Evolutionary conservation across 2,888 invertebrate species (phyloP).

Genomic region (Dysmachus trigonus): DNA sequence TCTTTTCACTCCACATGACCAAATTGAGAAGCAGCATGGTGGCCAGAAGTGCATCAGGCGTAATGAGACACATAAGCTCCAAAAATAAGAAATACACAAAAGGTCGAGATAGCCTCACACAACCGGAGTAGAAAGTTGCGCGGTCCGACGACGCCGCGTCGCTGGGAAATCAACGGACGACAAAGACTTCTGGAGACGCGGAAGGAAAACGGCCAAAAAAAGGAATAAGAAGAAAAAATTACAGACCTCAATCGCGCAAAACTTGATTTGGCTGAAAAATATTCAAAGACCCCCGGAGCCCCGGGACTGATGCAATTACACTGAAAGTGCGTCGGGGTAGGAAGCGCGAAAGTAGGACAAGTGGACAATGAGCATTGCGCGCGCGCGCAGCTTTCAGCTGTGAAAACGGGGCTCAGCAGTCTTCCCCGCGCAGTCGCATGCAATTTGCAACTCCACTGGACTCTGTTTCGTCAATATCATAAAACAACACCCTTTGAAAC

Average conservation of each 20-base stretch:
- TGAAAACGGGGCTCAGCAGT: not conserved
- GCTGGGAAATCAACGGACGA: conserved; percentile 29
- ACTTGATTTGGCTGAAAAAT: not conserved
- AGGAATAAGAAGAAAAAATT: not conserved
- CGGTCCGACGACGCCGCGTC: too few relatives aligned
- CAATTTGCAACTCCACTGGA: not conserved
- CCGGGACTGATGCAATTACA: conserved; percentile 25
- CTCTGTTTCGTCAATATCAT: not conserved
- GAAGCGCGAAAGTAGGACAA: conserved; percentile 36
- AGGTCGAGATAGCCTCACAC: not conserved
- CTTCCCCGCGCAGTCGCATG: not conserved
- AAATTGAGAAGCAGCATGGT: conserved; percentile 39
- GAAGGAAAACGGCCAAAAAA: conserved; percentile 6
- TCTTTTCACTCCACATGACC: conserved; percentile 29
- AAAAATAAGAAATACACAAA: not conserved
- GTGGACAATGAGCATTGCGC: conserved; percentile 4
- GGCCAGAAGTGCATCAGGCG: conserved; percentile 13
- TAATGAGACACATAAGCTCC: not conserved
- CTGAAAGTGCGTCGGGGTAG: conserved; percentile 16
- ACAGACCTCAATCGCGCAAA: conserved; percentile 15
- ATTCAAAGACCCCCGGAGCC: not conserved
- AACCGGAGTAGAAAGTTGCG: conserved; percentile 39
- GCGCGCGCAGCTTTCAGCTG: not conserved
- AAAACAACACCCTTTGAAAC: not conserved
- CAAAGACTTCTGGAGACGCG: conserved; percentile 31